Conservation (phyloP, 35 echinoderm and acorn worm genomes). For the Ophioderma brevispina region DNA sequence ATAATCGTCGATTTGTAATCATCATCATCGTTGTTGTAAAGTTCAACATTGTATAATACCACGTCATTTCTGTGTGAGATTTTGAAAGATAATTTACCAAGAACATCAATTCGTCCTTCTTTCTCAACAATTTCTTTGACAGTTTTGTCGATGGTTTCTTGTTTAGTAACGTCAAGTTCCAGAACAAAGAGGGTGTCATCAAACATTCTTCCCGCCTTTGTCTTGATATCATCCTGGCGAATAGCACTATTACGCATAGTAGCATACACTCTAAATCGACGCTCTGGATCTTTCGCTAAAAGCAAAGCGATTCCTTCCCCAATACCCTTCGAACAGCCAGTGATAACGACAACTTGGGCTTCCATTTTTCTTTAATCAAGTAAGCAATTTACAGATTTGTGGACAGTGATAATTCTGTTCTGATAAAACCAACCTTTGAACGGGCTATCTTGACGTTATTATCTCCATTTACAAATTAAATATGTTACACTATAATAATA, state of each 20-base stretch:
- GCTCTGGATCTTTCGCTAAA: slow-evolving; percentile 53
- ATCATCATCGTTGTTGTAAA: too few relatives aligned
- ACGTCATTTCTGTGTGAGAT: too few relatives aligned
- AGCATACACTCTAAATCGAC: slow-evolving; percentile 48
- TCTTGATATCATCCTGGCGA: slow-evolving; percentile 9
- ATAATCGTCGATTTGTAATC: too few relatives aligned
- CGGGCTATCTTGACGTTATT: too few relatives aligned
- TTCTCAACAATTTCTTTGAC: slow-evolving; percentile 22
- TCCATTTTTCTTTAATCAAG: too few relatives aligned
- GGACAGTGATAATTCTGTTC: too few relatives aligned
- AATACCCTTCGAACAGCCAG: slow-evolving; percentile 71
- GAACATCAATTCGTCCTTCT: slow-evolving; percentile 50
- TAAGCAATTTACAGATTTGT: too few relatives aligned
- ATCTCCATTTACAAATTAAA: too few relatives aligned
- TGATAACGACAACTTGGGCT: slow-evolving; percentile 46
- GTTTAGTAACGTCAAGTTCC: slow-evolving; percentile 44
- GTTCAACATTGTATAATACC: too few relatives aligned
- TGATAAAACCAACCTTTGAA: too few relatives aligned
- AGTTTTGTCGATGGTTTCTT: slow-evolving; percentile 15
- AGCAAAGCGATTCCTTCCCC: slow-evolving; percentile 41
- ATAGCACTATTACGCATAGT: slow-evolving; percentile 17
- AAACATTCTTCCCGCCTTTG: neutral
- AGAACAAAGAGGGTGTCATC: slow-evolving; percentile 45
- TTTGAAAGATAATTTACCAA: slow-evolving; percentile 36
- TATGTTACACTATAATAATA: too few relatives aligned